A percentile compares a stretch with the other conserved stretches of the same genome.
phyloP scores from a whole-genome alignment of 2,888 invertebrate species.

The Archips crataeganus region DNA sequence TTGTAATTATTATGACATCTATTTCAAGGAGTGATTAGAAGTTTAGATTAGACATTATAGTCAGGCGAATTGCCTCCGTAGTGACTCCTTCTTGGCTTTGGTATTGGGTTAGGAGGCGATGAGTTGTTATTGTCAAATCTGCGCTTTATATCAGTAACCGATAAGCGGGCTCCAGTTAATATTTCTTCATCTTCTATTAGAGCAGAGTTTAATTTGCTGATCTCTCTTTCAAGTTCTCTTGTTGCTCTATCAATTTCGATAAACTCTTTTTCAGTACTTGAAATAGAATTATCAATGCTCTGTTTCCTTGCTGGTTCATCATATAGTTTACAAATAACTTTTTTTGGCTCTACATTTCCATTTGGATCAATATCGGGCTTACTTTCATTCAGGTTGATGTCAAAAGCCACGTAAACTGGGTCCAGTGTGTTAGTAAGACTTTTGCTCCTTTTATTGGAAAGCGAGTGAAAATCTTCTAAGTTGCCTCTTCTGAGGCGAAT shows the following conservation, averaged over 20 bases:
- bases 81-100: slow-evolving; percentile 85
- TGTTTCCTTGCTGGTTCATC: slow-evolving; percentile 67
- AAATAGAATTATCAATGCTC: slow-evolving; percentile 74
- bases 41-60: slow-evolving; percentile 13
- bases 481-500: slow-evolving; percentile 75
- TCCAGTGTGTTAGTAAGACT: slow-evolving; percentile 73
- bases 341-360: slow-evolving; percentile 73
- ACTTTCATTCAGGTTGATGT: slow-evolving; percentile 74
- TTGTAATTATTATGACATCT: slow-evolving; percentile 4
- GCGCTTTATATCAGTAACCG: slow-evolving; percentile 80
- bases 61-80: slow-evolving; percentile 66
- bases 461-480: slow-evolving; percentile 74
- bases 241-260: slow-evolving; percentile 80
- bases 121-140: slow-evolving; percentile 82
- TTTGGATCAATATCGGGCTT: slow-evolving; percentile 62
- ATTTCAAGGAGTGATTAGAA: neutral
- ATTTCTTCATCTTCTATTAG: slow-evolving; percentile 73
- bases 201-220: slow-evolving; percentile 79
- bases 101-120: slow-evolving; percentile 84
- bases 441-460: slow-evolving; percentile 76
- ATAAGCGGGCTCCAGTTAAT: slow-evolving; percentile 62
- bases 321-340: slow-evolving; percentile 77
- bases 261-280: slow-evolving; percentile 80
- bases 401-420: slow-evolving; percentile 66
- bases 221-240: slow-evolving; percentile 77